Evolutionary conservation across 2,797 vertebrate species (phyloP), one percentile per base, ranked within the genome.

Genomic region (Brotula barbata): DNA sequence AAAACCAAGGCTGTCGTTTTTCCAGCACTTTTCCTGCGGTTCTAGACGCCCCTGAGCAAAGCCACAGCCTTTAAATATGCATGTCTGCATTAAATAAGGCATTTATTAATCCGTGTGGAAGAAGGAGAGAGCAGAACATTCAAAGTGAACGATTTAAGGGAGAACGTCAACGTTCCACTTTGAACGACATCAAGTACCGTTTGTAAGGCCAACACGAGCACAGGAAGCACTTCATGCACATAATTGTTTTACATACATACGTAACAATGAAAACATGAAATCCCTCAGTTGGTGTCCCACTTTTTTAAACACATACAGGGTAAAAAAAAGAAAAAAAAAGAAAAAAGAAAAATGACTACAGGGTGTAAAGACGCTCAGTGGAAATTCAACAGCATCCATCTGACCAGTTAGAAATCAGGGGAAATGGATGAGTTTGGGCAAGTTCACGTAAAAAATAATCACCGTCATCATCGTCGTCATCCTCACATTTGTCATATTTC

Each of bases 1-100:
- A 51, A 53, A 75, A 59, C 37, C 39, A 51, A 71, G 42, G 46
- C 50, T 67, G 42, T 41, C 8, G 48, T 71, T 64, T 69, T 37
- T 44, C 44, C 25, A 56, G 6, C 12, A 57, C 58, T 53, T 55
- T 56, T 70, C 72, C 53, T 28, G 7, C 64, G 39, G 43, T 63
- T 65, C 51, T 73, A 51, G 79, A 81, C 13, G 37, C 68, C 73
- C 65, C 36, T 0, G 23, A 82, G 71, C 45, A 52, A 58, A 67
- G 58, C 48, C 40, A 15, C 6, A 16, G 36, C 52, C 8, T 49
- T 86, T 17, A 75, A 85, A 81, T 83, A 81, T 81, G 78, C 68
- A 85, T 75, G 67, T n/a, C n/a, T 36, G 31, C 55, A 71, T 77
- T 74, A 67, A 75, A 75, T 67, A 74, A 68, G 46, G 25, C 54